These are phyloP conservation scores for Hippopotamus amphibius DNA, from an alignment of 2,113 vertebrate genomes.

Conservation along the genomic window DNA sequence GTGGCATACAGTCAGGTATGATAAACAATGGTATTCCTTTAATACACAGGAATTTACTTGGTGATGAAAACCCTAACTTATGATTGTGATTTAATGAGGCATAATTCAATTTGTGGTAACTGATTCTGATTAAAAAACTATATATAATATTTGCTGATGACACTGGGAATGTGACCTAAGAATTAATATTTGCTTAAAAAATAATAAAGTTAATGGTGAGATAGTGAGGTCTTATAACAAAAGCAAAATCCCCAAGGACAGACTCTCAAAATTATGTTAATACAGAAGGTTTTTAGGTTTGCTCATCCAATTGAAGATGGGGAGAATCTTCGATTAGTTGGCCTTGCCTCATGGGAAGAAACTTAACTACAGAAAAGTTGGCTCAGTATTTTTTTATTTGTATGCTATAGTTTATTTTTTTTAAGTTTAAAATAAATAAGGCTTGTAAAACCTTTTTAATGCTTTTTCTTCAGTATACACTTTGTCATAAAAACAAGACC, in stretches of 20 bases:
- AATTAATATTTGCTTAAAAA: background rate
- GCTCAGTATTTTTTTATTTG: background rate
- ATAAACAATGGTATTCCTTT: background rate
- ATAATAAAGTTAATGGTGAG: background rate
- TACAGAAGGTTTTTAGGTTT: background rate
- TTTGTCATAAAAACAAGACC: constrained; percentile 31
- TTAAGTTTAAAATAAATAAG: constrained; percentile 23
- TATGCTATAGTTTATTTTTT: constrained; percentile 15
- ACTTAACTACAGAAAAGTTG: background rate
- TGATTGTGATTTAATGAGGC: constrained; percentile 6
- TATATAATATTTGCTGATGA: background rate
- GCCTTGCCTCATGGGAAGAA: constrained; percentile 24
- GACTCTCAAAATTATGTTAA: constrained; percentile 21
- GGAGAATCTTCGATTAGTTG: background rate
- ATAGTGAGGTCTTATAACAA: background rate
- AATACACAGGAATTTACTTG: background rate
- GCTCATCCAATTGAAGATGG: background rate
- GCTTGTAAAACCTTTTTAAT: background rate
- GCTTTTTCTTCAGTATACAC: background rate
- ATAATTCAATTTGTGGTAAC: constrained; percentile 15
- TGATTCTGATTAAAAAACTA: background rate
- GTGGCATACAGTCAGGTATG: background rate
- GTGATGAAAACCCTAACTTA: constrained; percentile 32
- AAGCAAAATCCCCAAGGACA: background rate
- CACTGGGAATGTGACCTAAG: background rate